phyloP scores from a whole-genome alignment of 2,888 invertebrate genomes.

The Acanthococcus lagerstroemiae region DNA sequence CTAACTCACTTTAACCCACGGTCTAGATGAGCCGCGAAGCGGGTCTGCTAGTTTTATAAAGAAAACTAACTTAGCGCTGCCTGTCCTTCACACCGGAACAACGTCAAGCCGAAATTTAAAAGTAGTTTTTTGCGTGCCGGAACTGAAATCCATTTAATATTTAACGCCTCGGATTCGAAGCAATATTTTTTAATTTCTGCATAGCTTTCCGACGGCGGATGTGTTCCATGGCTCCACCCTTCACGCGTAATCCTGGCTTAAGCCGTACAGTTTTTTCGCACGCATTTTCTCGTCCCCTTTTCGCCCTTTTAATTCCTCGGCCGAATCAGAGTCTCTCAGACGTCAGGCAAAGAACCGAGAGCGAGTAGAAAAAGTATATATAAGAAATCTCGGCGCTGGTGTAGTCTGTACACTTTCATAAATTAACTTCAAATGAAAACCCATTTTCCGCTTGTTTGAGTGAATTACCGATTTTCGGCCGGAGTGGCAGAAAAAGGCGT shows the following conservation, averaged over 20 bases:
- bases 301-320: constrained; percentile 14
- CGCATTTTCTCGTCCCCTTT: constrained; percentile 1
- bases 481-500: constrained; percentile 27
- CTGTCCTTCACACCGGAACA: no score
- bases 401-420: constrained; percentile 22
- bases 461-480: constrained; percentile 27
- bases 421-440: constrained; percentile 29
- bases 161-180: background rate
- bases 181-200: background rate
- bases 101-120: no score
- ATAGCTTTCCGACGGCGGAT: background rate
- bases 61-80: no score
- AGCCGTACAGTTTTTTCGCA: background rate
- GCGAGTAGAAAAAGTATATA: constrained; percentile 13
- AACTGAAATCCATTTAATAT: background rate
- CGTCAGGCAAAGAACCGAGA: constrained; percentile 9
- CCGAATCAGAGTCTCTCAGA: constrained; percentile 16
- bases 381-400: constrained; percentile 12
- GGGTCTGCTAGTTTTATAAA: no score
- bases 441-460: constrained; percentile 29
- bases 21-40: no score
- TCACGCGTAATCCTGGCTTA: constrained; percentile 1
- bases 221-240: background rate
- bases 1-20: no score
- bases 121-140: no score